phyloP scores from a whole-genome alignment of 2,888 invertebrate genomes.

The Lacanobia oleracea region DNA sequence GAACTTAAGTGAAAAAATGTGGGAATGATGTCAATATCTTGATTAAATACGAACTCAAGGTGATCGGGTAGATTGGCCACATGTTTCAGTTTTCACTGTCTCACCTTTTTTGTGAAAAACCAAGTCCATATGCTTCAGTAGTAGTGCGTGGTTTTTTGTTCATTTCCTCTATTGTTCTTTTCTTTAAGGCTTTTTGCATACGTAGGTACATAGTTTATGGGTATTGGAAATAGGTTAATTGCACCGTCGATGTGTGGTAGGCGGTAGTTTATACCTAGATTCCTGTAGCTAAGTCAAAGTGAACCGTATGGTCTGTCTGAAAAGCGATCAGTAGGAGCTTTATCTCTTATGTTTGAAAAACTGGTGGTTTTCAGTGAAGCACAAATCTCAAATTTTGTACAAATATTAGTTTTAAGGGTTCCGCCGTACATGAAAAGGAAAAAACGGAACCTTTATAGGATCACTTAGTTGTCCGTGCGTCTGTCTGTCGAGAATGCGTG shows the following conservation, averaged over 20 bases:
- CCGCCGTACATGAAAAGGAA: too few species aligned
- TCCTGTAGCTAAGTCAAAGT: not conserved
- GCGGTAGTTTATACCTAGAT: not conserved
- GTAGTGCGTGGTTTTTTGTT: conserved; percentile 45
- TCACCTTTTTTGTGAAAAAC: conserved; percentile 51
- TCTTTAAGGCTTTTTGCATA: conserved; percentile 35
- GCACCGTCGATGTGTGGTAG: conserved; percentile 16
- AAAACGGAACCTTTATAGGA: too few species aligned
- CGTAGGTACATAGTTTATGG: conserved; percentile 43
- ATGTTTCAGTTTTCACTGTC: conserved; percentile 55
- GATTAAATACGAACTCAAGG: conserved; percentile 56
- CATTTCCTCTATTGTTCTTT: conserved; percentile 57
- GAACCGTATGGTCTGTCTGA: not conserved
- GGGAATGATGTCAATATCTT: conserved; percentile 55
- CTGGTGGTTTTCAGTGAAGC: not conserved
- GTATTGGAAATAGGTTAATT: conserved; percentile 54
- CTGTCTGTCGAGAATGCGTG: too few species aligned
- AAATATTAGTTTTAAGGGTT: too few species aligned
- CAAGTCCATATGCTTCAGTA: conserved; percentile 28
- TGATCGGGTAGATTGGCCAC: conserved; percentile 48
- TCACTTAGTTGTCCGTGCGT: too few species aligned
- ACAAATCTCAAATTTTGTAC: not conserved
- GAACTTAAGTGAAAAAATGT: conserved; percentile 34
- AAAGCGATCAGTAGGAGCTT: not conserved
- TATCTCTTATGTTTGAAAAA: not conserved